Percentiles rank a stretch among this genome's conserved stretches.
phyloP scores from a whole-genome alignment of 2,797 vertebrate species.

The Muraenolepis orangiensis region DNA sequence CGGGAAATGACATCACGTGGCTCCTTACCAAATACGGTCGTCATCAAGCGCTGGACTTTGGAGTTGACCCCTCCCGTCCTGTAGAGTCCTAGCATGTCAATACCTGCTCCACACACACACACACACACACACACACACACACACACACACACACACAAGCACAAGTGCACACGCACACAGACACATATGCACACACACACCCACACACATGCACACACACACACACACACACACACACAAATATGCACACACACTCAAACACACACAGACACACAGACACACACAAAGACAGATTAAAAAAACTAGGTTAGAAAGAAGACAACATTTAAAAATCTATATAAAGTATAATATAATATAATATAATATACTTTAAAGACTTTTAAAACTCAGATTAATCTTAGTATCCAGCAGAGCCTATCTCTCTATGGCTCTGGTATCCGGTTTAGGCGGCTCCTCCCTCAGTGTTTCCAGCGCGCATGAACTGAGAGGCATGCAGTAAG shows the following conservation, averaged over 20 bases:
- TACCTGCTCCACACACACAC: constrained; percentile 40
- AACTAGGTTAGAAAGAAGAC: background rate
- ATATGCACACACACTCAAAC: background rate
- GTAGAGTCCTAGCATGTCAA: constrained; percentile 63
- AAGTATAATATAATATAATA: background rate
- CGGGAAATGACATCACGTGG: background rate
- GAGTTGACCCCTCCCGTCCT: constrained; percentile 71
- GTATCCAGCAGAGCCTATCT: too few species aligned
- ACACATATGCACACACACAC: too few species aligned
- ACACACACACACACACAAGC: background rate
- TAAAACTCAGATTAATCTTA: too few species aligned
- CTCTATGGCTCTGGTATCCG: too few species aligned
- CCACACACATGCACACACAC: too few species aligned
- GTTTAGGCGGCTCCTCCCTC: too few species aligned
- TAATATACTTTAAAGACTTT: too few species aligned
- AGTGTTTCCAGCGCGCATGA: too few species aligned
- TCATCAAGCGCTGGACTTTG: constrained; percentile 66
- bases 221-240: too few species aligned
- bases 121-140: background rate
- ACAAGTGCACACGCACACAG: background rate
- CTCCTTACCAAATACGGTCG: constrained; percentile 58
- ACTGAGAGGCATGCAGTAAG: too few species aligned
- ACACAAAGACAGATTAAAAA: background rate
- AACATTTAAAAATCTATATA: background rate
- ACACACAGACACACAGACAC: background rate